These are phyloP conservation scores for Paraescarpia echinospica DNA, from an alignment of 1,140 invertebrate genomes.

Conservation along the genomic window DNA sequence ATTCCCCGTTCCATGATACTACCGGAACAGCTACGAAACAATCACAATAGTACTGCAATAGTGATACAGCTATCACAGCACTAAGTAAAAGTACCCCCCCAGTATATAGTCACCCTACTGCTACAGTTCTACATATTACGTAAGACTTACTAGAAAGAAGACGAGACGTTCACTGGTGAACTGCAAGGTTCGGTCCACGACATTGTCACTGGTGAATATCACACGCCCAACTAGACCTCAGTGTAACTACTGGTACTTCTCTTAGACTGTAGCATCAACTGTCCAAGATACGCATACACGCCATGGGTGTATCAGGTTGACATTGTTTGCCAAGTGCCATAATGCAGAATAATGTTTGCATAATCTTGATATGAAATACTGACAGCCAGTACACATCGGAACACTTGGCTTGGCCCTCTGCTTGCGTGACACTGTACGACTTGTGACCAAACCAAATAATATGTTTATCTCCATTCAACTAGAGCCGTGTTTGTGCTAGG, in stretches of 20 bases:
- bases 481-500: background rate
- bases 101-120: too few species aligned
- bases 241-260: too few species aligned
- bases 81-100: too few species aligned
- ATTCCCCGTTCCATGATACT: too few species aligned
- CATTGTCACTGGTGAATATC: background rate
- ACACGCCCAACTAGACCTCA: too few species aligned
- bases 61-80: too few species aligned
- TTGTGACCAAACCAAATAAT: background rate
- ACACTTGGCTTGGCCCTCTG: background rate
- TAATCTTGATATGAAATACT: background rate
- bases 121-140: background rate
- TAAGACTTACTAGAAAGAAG: background rate
- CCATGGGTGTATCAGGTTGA: background rate
- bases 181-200: background rate
- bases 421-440: background rate
- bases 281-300: background rate
- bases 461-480: background rate
- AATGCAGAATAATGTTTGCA: background rate
- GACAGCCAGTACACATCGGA: background rate
- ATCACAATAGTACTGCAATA: too few species aligned
- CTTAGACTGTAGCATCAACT: background rate
- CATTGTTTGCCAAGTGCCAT: background rate
- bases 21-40: too few species aligned
- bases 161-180: background rate